These are phyloP conservation scores for Lanius collurio DNA, from an alignment of 2,113 vertebrate genomes.

Conservation along the genomic window DNA sequence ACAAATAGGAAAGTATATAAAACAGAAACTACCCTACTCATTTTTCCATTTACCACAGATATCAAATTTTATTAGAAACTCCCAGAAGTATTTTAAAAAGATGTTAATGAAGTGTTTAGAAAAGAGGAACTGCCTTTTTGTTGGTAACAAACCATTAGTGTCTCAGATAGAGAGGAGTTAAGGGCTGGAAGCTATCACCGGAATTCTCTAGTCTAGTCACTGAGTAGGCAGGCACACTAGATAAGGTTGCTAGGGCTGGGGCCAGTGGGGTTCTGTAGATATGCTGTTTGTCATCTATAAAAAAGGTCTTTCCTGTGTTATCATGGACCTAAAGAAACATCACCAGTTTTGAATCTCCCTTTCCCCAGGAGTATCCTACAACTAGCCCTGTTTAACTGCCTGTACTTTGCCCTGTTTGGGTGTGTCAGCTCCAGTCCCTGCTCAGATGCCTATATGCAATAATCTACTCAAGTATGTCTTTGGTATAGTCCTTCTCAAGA, in stretches of 20 bases:
- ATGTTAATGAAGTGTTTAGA: not conserved
- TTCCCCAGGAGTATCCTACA: not conserved
- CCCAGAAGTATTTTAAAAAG: not conserved
- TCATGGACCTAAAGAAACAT: rapidly evolving
- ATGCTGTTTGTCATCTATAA: not conserved
- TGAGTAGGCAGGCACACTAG: not conserved
- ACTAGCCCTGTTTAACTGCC: not conserved
- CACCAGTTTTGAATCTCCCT: not conserved
- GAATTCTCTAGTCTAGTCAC: not conserved
- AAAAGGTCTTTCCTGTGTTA: not conserved
- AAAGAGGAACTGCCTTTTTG: not conserved
- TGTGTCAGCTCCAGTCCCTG: not conserved
- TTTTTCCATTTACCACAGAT: not conserved
- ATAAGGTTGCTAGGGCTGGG: too few species aligned
- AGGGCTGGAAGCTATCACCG: not conserved
- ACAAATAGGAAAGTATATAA: not conserved
- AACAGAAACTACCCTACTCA: not conserved
- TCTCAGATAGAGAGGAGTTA: not conserved
- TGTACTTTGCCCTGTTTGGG: rapidly evolving
- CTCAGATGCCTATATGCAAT: not conserved
- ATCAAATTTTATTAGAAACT: not conserved
- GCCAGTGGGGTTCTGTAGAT: not conserved
- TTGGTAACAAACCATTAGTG: not conserved
- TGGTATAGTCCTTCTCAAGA: not conserved
- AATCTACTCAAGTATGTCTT: not conserved